Base-by-base conservation (phyloP, 2,113 vertebrate genomes). In the Calcarius ornatus region DNA sequence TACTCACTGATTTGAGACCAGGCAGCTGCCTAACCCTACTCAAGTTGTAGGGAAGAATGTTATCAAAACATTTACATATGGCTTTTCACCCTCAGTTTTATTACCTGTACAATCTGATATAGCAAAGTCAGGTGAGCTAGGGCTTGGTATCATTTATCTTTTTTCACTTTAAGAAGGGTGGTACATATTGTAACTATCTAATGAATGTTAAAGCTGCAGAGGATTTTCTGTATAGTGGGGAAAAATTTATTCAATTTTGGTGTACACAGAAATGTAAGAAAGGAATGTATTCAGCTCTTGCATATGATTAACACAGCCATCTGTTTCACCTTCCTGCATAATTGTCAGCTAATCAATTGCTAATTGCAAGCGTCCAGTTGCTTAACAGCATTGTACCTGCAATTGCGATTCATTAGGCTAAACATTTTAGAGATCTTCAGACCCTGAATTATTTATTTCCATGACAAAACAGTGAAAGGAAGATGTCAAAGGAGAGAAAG, bases 341-440 rank as follows among this genome's bases (percentile, higher is more conserved):
- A 91, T 37, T 71, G 61, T 81, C 87, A 87, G 92, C 33, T 96
- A 95, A 96, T 96, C 87, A 89, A 94, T 95, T 95, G 70, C 68
- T 94, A 91, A 90, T 90, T 94, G 87, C 53, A 93, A 81, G 45
- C 56, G 73, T 85, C 87, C 70, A 75, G 53, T 94, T 89, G 35
- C 53, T 87, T 84, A 87, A 95, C 38, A 71, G 33, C 65, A 76
- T 87, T 87, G 65, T 81, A 85, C 45, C 56, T 79, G 33, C 64
- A 81, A 57, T 17, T 73, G 68, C 59, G 77, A 73, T 92, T 92
- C 54, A 73, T 94, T 94, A 81, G 70, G 35, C 42, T 18, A n/a
- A 91, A 91, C 30, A 21, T 4, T 61, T 69, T 42, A 63, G 68
- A 81, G 71, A 61, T 57, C 40, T 71, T 91, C 42, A 59, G 27